phyloP scores from a whole-genome alignment of 2,888 invertebrate genomes.

The Fragum fragum region DNA sequence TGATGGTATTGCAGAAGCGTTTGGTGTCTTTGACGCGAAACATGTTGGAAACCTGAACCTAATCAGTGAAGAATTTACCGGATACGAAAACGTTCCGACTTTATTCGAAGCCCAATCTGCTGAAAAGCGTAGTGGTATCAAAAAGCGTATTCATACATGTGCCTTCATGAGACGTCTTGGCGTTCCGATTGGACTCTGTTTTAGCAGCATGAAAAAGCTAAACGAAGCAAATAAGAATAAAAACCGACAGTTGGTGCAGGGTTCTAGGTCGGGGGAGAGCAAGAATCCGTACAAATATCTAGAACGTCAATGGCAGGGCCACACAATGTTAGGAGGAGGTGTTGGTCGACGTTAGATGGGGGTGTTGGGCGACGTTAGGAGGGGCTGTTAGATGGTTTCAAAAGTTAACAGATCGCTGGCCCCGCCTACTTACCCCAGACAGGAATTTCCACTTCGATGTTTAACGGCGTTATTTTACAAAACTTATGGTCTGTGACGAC shows the following conservation, averaged over 20 bases:
- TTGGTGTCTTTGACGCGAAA: neutral
- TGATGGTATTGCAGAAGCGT: neutral
- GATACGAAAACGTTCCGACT: neutral
- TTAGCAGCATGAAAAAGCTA: conserved; percentile 22
- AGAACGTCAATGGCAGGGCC: conserved; percentile 37
- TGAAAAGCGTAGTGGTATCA: conserved; percentile 4
- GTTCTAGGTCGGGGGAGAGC: neutral
- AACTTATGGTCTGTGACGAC: no score
- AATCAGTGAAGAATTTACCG: conserved; percentile 7
- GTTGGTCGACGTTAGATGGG: conserved; percentile 39
- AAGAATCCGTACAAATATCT: conserved; percentile 43
- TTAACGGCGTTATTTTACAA: no score
- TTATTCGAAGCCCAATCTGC: neutral
- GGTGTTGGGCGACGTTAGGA: no score
- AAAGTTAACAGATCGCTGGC: no score
- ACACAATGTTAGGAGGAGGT: conserved; percentile 48
- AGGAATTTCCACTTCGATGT: no score
- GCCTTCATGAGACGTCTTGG: conserved; percentile 54
- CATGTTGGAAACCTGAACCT: neutral
- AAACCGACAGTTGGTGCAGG: neutral
- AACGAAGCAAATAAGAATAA: neutral
- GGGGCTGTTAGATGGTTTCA: no score
- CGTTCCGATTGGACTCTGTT: conserved; percentile 50
- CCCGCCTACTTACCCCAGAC: no score
- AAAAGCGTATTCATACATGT: conserved; percentile 52